A percentile compares a stretch with the other conserved stretches of the same genome.
phyloP scores from a whole-genome alignment of 2,888 invertebrate species.

The Cephus rjabovi region DNA sequence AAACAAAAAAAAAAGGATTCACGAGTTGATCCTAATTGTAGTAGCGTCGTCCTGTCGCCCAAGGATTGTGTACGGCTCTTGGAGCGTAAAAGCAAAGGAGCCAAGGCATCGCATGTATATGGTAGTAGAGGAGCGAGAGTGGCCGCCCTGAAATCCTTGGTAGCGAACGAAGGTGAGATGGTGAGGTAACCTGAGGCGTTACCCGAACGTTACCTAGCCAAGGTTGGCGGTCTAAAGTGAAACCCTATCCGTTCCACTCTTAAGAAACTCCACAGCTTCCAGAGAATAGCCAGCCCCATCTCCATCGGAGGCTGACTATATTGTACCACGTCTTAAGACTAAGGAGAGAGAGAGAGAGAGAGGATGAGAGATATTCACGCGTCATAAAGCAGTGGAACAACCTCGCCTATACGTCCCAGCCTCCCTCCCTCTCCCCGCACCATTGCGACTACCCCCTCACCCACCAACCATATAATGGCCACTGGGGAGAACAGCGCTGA shows the following conservation, averaged over 20 bases:
- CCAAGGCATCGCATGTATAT: background rate
- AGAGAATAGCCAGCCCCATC: slow-evolving; percentile 27
- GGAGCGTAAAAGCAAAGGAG: slow-evolving; percentile 23
- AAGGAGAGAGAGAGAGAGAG: slow-evolving; percentile 24
- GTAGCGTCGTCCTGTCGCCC: slow-evolving; percentile 51
- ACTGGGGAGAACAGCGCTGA: slow-evolving; percentile 37
- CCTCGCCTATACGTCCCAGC: slow-evolving; percentile 21
- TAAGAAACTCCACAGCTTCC: slow-evolving; percentile 41
- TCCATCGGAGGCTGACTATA: slow-evolving; percentile 29
- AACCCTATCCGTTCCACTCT: slow-evolving; percentile 53
- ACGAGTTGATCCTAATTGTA: slow-evolving; percentile 50
- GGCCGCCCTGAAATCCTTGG: slow-evolving; percentile 52
- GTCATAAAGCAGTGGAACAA: slow-evolving; percentile 54
- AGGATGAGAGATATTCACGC: slow-evolving; percentile 53
- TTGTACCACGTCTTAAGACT: slow-evolving; percentile 43
- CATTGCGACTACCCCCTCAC: slow-evolving; percentile 14
- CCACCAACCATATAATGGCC: slow-evolving; percentile 40
- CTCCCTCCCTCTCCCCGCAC: background rate
- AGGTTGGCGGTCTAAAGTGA: slow-evolving; percentile 50
- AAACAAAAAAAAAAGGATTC: slow-evolving; percentile 26
- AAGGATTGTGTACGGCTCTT: slow-evolving; percentile 43
- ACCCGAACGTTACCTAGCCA: slow-evolving; percentile 47
- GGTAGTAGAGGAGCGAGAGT: background rate
- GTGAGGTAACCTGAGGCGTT: slow-evolving; percentile 56
- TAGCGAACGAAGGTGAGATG: slow-evolving; percentile 51